Evolutionary conservation across 1,140 invertebrate species (phyloP), one percentile per base, ranked within the genome.

Genomic region (Cotesia chilonis): DNA sequence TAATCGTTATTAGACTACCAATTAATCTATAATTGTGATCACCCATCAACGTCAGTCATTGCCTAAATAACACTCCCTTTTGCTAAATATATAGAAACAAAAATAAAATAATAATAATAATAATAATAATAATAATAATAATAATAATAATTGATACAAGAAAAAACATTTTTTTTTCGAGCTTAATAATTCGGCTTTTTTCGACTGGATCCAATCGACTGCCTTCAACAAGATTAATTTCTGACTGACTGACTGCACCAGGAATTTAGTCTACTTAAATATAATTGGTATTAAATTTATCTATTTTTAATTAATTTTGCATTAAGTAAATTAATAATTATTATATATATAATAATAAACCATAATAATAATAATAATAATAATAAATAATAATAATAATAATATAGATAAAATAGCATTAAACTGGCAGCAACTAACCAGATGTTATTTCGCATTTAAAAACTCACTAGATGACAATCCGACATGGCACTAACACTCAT

Each of bases 1-100:
- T 85, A 85, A 85, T 84, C 83, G 85, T 87, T 83, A 85, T 86
- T 87, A 86, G 83, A 85, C 84, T 87, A 87, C 86, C 85, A 73
- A 80, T 85, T 85, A 83, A 86, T 83, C 83, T 86, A 87, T 78
- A 82, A 85, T 87, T 85, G 83, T 85, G 81, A 86, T 86, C 85
- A 87, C 83, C 84, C 83, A 86, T 83, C 82, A 85, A 83, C 79
- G 82, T 85, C 85, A 84, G 82, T 84, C 84, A 82, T 81, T 79
- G 76, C 76, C 77, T 82, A 79, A 80, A 79, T 78, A 84, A 82
- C 80, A 72, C 64, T 72, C 64, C 70, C 55, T 66, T 28, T 74
- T 59, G 28, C 66, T 74, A 69, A 68, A 70, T 74, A 41, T 41
- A 74, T 70, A 74, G 73, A 71, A 74, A 74, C 66, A 60, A 68